These are phyloP conservation scores for Thyatira batis DNA, from an alignment of 2,888 invertebrate species.

Conservation along the genomic window DNA sequence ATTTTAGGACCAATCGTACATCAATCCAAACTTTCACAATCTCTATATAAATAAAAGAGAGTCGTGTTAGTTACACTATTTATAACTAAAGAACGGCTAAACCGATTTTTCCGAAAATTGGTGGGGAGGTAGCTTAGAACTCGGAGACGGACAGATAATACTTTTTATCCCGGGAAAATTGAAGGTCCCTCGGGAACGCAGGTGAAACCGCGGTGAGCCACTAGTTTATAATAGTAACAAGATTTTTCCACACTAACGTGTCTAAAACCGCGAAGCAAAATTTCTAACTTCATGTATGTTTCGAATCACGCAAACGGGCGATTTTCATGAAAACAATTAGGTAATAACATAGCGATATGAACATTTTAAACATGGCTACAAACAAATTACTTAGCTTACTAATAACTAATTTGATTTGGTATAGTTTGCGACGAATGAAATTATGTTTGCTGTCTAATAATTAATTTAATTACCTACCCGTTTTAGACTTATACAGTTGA, in stretches of 20 bases:
- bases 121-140: too few relatives aligned
- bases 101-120: too few relatives aligned
- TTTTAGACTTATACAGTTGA: too few relatives aligned
- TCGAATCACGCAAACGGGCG: neutral
- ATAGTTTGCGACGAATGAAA: neutral
- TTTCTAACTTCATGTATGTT: neutral
- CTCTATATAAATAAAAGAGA: too few relatives aligned
- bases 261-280: neutral
- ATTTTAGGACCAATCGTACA: too few relatives aligned
- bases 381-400: neutral
- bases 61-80: too few relatives aligned
- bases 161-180: neutral
- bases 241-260: too few relatives aligned
- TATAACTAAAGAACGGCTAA: too few relatives aligned
- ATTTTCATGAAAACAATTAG: slow-evolving; percentile 1
- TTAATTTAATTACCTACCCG: neutral
- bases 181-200: too few relatives aligned
- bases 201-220: too few relatives aligned
- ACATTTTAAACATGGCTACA: neutral
- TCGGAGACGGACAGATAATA: neutral
- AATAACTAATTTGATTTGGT: neutral
- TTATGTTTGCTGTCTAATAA: neutral
- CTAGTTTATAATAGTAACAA: too few relatives aligned
- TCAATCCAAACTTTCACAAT: too few relatives aligned
- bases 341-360: neutral